A percentile compares a stretch with the other conserved stretches of the same genome.
phyloP scores from a whole-genome alignment of 2,797 vertebrate species.

The Silurus lanzhouensis region DNA sequence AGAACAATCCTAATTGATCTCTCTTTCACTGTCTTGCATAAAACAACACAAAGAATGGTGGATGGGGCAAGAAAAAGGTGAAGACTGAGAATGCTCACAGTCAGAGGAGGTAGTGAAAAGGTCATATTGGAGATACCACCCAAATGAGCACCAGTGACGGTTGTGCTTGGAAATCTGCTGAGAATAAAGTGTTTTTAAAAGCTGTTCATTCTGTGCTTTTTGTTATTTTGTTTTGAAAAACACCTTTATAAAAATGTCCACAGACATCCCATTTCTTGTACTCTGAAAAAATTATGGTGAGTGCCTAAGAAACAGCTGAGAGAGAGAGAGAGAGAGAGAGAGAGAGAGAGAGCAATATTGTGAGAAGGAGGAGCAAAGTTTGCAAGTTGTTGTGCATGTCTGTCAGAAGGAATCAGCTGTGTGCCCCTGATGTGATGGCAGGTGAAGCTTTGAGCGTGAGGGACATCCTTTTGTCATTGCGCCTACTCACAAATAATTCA shows the following conservation, averaged over 20 bases:
- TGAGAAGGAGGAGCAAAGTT: neutral
- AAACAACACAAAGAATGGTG: neutral
- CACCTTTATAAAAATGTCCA: slow-evolving; percentile 66
- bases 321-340: neutral
- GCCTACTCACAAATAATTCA: slow-evolving; percentile 59
- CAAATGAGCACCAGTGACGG: neutral
- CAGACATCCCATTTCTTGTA: slow-evolving; percentile 29
- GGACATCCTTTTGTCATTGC: slow-evolving; percentile 56
- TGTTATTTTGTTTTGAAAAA: neutral
- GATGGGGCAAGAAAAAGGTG: neutral
- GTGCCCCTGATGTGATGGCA: slow-evolving; percentile 44
- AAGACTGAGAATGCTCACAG: neutral
- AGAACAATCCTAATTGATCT: slow-evolving; percentile 21
- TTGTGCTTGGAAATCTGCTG: neutral
- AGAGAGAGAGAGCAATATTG: neutral
- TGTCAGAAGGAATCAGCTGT: slow-evolving; percentile 52
- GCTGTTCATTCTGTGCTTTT: neutral
- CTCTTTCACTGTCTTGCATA: neutral
- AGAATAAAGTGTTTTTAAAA: neutral
- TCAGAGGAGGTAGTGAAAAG: neutral
- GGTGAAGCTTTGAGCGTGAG: slow-evolving; percentile 46
- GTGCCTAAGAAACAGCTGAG: slow-evolving; percentile 19
- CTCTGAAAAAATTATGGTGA: slow-evolving; percentile 7
- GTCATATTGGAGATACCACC: neutral
- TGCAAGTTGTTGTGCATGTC: neutral